Conservation (phyloP, 2,113 vertebrate genomes). For the Recurvirostra avosetta region DNA sequence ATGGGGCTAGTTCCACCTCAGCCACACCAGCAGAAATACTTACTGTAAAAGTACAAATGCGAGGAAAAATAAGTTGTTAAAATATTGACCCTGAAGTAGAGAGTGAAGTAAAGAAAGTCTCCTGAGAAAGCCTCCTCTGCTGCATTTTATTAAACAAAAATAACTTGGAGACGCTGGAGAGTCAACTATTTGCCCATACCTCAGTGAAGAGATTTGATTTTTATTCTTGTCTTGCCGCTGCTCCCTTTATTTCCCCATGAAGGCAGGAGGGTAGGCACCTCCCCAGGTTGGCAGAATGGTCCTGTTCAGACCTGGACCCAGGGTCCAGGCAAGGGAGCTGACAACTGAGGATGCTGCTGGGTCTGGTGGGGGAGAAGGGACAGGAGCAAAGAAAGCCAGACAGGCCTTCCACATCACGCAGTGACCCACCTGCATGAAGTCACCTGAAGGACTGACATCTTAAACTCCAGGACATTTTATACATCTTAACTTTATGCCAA, state of each 20-base stretch:
- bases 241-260: not conserved
- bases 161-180: not conserved
- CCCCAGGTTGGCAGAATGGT: not conserved
- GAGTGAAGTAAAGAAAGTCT: not conserved
- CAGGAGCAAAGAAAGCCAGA: not conserved
- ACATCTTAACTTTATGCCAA: not conserved
- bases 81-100: not conserved
- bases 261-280: not conserved
- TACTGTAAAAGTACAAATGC: not conserved
- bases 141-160: constrained; percentile 22
- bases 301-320: not conserved
- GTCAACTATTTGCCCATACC: not conserved
- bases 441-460: not conserved
- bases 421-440: not conserved
- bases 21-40: not conserved
- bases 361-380: not conserved
- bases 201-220: not conserved
- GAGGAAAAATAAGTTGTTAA: constrained; percentile 40
- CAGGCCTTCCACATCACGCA: not conserved
- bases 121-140: not conserved
- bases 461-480: not conserved
- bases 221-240: not conserved
- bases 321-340: not conserved
- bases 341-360: not conserved
- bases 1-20: not conserved